Evolutionary conservation across 2,888 invertebrate genomes (phyloP), one percentile per base, ranked within the genome.

Genomic region (Agelastica alni): DNA sequence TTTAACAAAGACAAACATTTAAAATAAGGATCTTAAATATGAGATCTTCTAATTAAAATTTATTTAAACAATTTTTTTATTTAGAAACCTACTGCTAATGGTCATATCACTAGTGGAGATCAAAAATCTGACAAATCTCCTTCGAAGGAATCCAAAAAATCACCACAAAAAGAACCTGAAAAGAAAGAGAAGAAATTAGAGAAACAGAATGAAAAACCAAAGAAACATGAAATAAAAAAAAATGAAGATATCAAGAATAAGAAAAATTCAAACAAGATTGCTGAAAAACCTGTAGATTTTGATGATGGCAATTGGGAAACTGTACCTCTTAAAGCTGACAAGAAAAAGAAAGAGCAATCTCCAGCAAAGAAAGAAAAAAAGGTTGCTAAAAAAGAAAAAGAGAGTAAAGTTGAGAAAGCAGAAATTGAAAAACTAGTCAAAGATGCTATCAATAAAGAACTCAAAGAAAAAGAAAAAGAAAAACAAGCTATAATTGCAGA

Each of bases 281-380:
- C 80, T 58, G 86, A 86, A 64, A 88, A 88, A 71, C 87, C 88
- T 6, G 81, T 83, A 34, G 87, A 87, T 67, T 87, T 83, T 75
- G 88, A 88, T 75, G 88, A 88, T 65, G 88, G 86, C 36, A 82
- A 85, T 43, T 90, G 90, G 90, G 85, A 89, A 78, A 83, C 82
- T 63, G 85, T 88, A 62, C 78, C 86, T 57, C 82, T 86, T 68
- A 80, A 86, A 74, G 81, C 85, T 67, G 89, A 89, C 57, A 89
- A 88, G 73, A 89, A 89, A 71, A 88, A 87, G 75, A 82, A 82
- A 53, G 83, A 84, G 45, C 76, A 76, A 37, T 65, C 65, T 12
- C 68, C 73, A 18, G 74, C 74, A 30, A 71, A 67, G 1, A 79
- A 79, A 59, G 73, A 73, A 12, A 76, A 75, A 53, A 70, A 70